Percentiles rank a stretch among this genome's conserved stretches.
Evolutionary conservation across 2,113 vertebrate genomes (phyloP).

Genomic region (Siniperca chuatsi): DNA sequence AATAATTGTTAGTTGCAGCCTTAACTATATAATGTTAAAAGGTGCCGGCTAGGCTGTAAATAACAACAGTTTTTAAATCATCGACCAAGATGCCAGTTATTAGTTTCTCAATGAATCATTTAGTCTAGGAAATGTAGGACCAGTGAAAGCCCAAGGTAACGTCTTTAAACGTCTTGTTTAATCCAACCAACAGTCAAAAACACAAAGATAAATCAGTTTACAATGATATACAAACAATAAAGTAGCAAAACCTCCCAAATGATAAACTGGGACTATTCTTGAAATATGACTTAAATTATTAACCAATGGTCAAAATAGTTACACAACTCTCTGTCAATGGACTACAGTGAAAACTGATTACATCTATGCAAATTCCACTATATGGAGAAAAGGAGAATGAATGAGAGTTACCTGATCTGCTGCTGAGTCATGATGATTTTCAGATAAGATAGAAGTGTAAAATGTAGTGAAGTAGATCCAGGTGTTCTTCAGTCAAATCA

Average conservation of each 20-base stretch:
- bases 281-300: no score
- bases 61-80: not conserved
- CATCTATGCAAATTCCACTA: no score
- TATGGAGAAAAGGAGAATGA: not conserved
- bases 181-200: not conserved
- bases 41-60: not conserved
- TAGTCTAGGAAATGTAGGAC: no score
- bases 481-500: slow-evolving; percentile 22
- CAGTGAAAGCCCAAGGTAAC: no score
- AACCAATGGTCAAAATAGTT: no score
- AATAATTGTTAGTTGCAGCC: no score
- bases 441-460: slow-evolving; percentile 12
- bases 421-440: slow-evolving; percentile 85
- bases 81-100: not conserved
- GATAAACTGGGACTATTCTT: no score
- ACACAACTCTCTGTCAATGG: no score
- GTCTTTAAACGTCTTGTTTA: no score
- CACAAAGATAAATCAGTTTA: not conserved
- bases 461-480: slow-evolving; percentile 1
- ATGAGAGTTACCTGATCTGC: slow-evolving; percentile 81
- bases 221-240: not conserved
- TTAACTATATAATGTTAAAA: no score
- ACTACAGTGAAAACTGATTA: no score
- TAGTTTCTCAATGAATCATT: not conserved
- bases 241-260: not conserved